Conservation (phyloP, 1,140 invertebrate species). For the Lordiphosa stackelbergi region DNA sequence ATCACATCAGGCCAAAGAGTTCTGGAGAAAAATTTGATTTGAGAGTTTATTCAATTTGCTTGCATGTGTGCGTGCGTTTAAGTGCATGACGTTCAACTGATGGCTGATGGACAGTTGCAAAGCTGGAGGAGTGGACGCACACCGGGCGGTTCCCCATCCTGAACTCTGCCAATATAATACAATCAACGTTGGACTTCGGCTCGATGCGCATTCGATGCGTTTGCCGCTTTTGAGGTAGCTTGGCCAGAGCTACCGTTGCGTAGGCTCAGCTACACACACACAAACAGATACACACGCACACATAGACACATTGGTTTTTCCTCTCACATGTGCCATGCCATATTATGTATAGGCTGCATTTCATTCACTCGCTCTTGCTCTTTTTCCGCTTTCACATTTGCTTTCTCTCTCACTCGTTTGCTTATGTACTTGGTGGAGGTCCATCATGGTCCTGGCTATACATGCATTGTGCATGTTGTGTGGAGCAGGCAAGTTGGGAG, state of each 20-base stretch:
- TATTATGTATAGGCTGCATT: slow-evolving; percentile 61
- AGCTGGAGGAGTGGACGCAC: slow-evolving; percentile 7
- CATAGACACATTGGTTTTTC: slow-evolving; percentile 30
- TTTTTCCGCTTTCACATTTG: slow-evolving; percentile 25
- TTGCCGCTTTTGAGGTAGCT: slow-evolving; percentile 50
- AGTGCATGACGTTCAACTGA: slow-evolving; percentile 54
- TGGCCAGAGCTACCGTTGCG: slow-evolving; percentile 41
- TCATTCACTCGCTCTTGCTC: slow-evolving; percentile 33
- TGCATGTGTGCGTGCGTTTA: slow-evolving; percentile 44
- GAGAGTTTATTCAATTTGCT: slow-evolving; percentile 73
- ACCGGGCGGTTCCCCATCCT: neutral
- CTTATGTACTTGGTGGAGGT: slow-evolving; percentile 13
- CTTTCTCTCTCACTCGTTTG: slow-evolving; percentile 32
- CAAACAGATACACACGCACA: slow-evolving; percentile 4
- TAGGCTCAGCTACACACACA: slow-evolving; percentile 21
- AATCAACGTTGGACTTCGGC: slow-evolving; percentile 64
- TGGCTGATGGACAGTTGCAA: slow-evolving; percentile 37
- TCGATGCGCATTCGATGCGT: slow-evolving; percentile 72
- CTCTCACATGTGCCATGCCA: slow-evolving; percentile 49
- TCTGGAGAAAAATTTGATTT: slow-evolving; percentile 71
- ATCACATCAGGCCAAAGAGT: slow-evolving; percentile 8
- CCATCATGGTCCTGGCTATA: slow-evolving; percentile 18
- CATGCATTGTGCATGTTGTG: slow-evolving; percentile 17
- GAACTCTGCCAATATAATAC: slow-evolving; percentile 63
- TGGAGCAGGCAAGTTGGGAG: neutral